A percentile compares a stretch with the other conserved stretches of the same genome.
Conservation (phyloP, 2,888 invertebrate species). For the Limenitis camilla region DNA sequence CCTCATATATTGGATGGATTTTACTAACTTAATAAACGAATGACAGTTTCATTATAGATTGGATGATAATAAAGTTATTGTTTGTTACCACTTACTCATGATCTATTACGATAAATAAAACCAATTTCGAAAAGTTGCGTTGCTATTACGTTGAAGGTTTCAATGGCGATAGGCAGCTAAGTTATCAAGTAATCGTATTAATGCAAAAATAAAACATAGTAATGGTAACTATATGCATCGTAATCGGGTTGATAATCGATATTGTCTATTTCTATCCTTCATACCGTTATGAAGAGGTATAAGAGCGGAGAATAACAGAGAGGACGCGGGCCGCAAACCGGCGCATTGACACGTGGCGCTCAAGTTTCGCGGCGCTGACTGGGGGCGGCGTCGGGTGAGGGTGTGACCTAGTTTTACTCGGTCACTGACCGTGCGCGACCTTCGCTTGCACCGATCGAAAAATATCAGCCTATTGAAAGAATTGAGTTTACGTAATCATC, state of each 20-base stretch:
- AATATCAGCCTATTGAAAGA: conserved; percentile 49
- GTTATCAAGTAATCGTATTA: too few species aligned
- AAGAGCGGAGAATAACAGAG: conserved; percentile 18
- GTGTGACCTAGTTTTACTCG: conserved; percentile 58
- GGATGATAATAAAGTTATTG: too few species aligned
- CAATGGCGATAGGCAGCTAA: not conserved
- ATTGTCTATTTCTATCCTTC: conserved; percentile 3
- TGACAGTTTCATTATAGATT: too few species aligned
- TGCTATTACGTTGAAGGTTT: not conserved
- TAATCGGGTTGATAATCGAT: not conserved
- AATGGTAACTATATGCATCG: not conserved
- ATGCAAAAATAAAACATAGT: not conserved
- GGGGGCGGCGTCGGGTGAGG: conserved; percentile 36
- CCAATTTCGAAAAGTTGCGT: not conserved
- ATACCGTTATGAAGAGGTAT: not conserved
- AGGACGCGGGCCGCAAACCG: conserved; percentile 16
- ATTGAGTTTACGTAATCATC: conserved; percentile 46
- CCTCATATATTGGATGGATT: too few species aligned
- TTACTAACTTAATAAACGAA: too few species aligned
- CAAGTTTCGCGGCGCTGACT: conserved; percentile 32
- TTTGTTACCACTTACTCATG: too few species aligned
- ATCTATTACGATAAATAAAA: not conserved
- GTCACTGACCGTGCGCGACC: conserved; percentile 69
- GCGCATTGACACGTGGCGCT: conserved; percentile 42
- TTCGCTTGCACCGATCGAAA: conserved; percentile 63